Percentiles rank a stretch among this genome's conserved stretches.
phyloP scores from a whole-genome alignment of 2,888 invertebrate genomes.

The Augochlorella aurata region DNA sequence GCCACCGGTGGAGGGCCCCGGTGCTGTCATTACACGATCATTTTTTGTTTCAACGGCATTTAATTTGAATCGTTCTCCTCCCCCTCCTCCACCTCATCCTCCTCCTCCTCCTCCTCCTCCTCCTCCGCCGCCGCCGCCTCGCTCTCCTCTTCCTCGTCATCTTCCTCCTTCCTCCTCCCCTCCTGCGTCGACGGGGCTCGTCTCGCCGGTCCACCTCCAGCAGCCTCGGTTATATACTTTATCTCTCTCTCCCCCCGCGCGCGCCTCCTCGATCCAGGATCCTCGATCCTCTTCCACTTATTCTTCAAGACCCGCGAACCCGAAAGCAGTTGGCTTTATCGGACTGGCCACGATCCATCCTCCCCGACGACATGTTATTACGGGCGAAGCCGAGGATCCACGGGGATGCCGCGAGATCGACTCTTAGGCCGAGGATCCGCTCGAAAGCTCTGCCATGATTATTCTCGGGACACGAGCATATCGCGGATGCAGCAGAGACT shows the following conservation, averaged over 20 bases:
- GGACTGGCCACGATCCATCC: slow-evolving; percentile 58
- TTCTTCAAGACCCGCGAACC: slow-evolving; percentile 30
- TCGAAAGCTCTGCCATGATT: not conserved
- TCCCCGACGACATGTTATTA: slow-evolving; percentile 60
- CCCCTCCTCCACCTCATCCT: not conserved
- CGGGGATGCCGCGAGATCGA: not conserved
- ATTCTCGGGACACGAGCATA: no score
- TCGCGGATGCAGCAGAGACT: no score
- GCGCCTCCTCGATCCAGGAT: not conserved
- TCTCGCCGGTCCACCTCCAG: slow-evolving; percentile 3
- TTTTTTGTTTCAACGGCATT: slow-evolving; percentile 78
- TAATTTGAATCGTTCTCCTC: slow-evolving; percentile 77
- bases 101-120: slow-evolving; percentile 15
- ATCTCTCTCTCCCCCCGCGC: slow-evolving; percentile 37
- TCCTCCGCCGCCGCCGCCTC: slow-evolving; percentile 13
- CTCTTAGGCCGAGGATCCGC: not conserved
- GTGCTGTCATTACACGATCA: slow-evolving; percentile 79
- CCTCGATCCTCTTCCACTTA: slow-evolving; percentile 29
- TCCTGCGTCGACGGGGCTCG: slow-evolving; percentile 7
- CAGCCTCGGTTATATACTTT: slow-evolving; percentile 44
- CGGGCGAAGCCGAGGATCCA: not conserved
- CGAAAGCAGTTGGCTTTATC: slow-evolving; percentile 59
- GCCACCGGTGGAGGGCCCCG: slow-evolving; percentile 61
- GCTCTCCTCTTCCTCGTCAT: not conserved
- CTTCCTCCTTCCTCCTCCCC: slow-evolving; percentile 9